Evolutionary conservation across 92 coral and sea anemone species (phyloP).

Genomic region (Palythoa caribaeorum): DNA sequence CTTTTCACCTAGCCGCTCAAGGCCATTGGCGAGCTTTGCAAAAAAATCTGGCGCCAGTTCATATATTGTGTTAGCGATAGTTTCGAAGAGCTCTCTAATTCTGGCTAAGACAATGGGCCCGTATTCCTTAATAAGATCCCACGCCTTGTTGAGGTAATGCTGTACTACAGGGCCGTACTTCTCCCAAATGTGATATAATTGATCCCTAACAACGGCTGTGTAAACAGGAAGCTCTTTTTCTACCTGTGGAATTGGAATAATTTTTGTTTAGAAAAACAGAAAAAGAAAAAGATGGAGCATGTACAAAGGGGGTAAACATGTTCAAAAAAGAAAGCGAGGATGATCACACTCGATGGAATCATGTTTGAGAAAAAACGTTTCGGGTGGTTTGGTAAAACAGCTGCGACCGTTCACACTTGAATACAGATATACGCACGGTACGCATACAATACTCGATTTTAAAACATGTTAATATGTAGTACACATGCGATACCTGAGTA

Average conservation of each 20-base stretch:
- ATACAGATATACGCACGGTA: too few relatives aligned
- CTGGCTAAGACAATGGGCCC: conserved; percentile 80
- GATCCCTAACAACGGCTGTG: conserved; percentile 66
- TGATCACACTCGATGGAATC: too few relatives aligned
- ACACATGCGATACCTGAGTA: too few relatives aligned
- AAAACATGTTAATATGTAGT: too few relatives aligned
- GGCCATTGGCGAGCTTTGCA: conserved; percentile 79
- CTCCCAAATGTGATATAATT: conserved; percentile 69
- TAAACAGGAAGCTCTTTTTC: conserved; percentile 83
- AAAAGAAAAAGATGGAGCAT: too few relatives aligned
- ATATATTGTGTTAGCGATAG: conserved; percentile 72
- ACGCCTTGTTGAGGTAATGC: conserved; percentile 77
- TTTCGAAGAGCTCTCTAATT: conserved; percentile 66
- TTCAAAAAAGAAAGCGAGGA: too few relatives aligned
- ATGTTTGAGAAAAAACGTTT: too few relatives aligned
- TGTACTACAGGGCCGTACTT: conserved; percentile 79
- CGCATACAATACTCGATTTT: too few relatives aligned
- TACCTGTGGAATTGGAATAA: conserved; percentile 55
- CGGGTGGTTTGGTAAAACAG: too few relatives aligned
- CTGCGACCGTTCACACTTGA: too few relatives aligned
- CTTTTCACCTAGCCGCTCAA: conserved; percentile 81
- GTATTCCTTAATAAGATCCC: conserved; percentile 81
- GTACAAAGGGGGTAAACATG: too few relatives aligned
- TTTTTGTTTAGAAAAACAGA: neutral
- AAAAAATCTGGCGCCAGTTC: conserved; percentile 96